phyloP scores from a whole-genome alignment of 2,888 invertebrate genomes.

The Agrotis ipsilon region DNA sequence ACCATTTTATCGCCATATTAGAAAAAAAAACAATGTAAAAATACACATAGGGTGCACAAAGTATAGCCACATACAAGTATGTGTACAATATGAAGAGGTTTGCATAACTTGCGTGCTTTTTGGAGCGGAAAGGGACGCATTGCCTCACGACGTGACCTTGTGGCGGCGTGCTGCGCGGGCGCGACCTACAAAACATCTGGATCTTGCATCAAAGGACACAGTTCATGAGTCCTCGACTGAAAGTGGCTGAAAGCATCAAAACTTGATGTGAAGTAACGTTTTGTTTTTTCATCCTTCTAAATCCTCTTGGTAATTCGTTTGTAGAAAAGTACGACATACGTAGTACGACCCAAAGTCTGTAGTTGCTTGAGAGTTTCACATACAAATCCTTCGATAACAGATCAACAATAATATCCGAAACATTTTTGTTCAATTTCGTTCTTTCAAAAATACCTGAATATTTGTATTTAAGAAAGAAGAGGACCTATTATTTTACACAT shows the following conservation, averaged over 20 bases:
- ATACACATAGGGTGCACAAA: constrained; percentile 45
- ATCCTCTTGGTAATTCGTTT: not conserved
- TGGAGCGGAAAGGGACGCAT: constrained; percentile 89
- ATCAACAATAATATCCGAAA: too few species aligned
- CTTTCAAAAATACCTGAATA: not conserved
- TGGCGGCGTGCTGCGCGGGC: constrained; percentile 55
- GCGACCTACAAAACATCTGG: constrained; percentile 65
- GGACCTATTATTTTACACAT: too few species aligned
- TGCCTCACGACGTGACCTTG: constrained; percentile 86
- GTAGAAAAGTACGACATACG: too few species aligned
- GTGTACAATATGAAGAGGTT: constrained; percentile 70
- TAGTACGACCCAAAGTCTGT: too few species aligned
- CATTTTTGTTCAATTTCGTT: not conserved
- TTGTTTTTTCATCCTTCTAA: not conserved
- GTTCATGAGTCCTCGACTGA: constrained; percentile 20
- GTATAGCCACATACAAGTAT: constrained; percentile 21
- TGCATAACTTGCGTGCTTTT: constrained; percentile 86
- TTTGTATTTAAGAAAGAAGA: too few species aligned
- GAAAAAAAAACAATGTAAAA: constrained; percentile 41
- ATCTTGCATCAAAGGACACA: constrained; percentile 59
- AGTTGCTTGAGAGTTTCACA: too few species aligned
- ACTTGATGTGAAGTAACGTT: too few species aligned
- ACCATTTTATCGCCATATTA: constrained; percentile 3
- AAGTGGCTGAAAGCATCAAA: constrained; percentile 16
- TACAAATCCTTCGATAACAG: too few species aligned